Base-by-base conservation (phyloP, 2,113 vertebrate species). In the Cepphus grylle region DNA sequence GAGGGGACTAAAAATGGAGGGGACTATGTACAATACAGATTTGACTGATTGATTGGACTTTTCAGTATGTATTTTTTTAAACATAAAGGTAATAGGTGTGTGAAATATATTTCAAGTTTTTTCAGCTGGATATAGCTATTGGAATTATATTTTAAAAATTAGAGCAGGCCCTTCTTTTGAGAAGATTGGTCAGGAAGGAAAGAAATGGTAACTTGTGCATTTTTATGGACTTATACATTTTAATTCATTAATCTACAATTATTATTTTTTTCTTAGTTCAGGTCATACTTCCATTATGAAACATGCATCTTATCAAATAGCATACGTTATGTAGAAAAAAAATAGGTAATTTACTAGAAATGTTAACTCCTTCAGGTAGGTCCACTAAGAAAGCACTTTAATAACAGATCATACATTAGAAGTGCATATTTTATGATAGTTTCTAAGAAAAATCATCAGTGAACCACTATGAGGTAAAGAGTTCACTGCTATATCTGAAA, bases 361-460 rank as follows among this genome's bases (percentile, higher is more conserved):
- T 34, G 30, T 43, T 88, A 90, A 88, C 81, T 94, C 5, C 42
- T 86, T 88, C 47, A 84, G 32, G 26, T 47, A 81, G 83, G 5
- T 71, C 62, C 34, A 67, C 38, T 43, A 83, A 71, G 61, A 71
- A 91, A 76, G 25, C 29, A 22, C 30, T 92, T 93, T 25, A 52
- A 21, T 38, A 74, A 69, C 9, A 65, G 56, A 87, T 26, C 17
- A 49, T 5, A 81, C 29, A 69, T 61, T 82, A 52, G 61, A 91
- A 66, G 20, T 56, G 21, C 2, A 12, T 76, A n/a, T 91, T 72
- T 83, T 76, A 40, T 52, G 13, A 36, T 2, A 22, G 7, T 63
- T 96, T 91, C 43, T 66, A 84, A 88, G 58, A 40, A 93, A 79
- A 95, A 52, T 36, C 8, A 81, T 62, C 36, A 93, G 59, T 77